phyloP scores from a whole-genome alignment of 2,888 invertebrate genomes.

The Lingula anatina region DNA sequence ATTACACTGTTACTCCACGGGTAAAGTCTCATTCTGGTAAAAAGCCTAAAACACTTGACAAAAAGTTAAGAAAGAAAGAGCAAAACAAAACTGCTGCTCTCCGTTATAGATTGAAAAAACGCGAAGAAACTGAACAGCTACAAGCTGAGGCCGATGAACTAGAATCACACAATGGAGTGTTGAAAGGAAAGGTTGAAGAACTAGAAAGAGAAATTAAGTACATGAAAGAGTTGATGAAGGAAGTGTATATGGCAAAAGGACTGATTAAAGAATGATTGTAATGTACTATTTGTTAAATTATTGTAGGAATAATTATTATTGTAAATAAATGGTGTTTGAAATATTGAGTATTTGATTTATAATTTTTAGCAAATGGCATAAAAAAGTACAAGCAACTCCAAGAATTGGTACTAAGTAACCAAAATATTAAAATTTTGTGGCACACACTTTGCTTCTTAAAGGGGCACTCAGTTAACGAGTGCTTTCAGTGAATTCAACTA shows the following conservation, averaged over 20 bases:
- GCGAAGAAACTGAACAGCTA: conserved; percentile 21
- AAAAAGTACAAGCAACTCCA: too few relatives aligned
- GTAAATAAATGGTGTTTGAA: neutral
- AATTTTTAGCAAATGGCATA: too few relatives aligned
- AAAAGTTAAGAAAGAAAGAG: conserved; percentile 32
- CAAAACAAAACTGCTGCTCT: conserved; percentile 46
- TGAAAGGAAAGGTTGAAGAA: conserved; percentile 66
- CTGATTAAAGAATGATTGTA: conserved; percentile 16
- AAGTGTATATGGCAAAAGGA: conserved; percentile 76
- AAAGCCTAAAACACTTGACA: conserved; percentile 14
- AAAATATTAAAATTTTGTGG: too few relatives aligned
- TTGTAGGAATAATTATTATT: neutral
- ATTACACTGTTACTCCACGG: neutral
- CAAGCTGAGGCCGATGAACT: conserved; percentile 22
- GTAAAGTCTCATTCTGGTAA: conserved; percentile 12
- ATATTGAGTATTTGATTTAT: neutral
- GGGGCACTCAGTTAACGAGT: too few relatives aligned
- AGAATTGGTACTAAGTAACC: too few relatives aligned
- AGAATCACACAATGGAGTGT: conserved; percentile 19
- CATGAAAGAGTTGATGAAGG: conserved; percentile 80
- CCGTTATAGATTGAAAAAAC: conserved; percentile 36
- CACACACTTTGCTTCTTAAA: too few relatives aligned
- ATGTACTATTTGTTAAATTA: neutral
- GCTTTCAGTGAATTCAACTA: too few relatives aligned
- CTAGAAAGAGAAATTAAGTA: conserved; percentile 78